phyloP scores from a whole-genome alignment of 2,888 invertebrate genomes.

The Sipunculus nudus region DNA sequence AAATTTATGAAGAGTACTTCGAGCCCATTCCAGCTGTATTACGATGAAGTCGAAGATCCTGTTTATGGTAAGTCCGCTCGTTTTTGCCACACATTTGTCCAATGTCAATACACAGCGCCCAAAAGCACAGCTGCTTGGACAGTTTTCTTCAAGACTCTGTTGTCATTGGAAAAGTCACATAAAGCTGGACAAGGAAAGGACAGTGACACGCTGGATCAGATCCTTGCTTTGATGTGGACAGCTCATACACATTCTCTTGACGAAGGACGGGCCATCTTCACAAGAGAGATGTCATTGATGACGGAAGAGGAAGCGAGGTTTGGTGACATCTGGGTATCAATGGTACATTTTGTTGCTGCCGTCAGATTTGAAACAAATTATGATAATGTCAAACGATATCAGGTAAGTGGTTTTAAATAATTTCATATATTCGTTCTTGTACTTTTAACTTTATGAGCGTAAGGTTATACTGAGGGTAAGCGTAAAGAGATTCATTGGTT shows the following conservation, averaged over 20 bases:
- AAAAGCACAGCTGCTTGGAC: slow-evolving; percentile 2
- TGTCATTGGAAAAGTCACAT: not conserved
- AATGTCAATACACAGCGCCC: not conserved
- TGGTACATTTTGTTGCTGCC: slow-evolving; percentile 21
- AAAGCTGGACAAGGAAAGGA: not conserved
- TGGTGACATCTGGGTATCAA: slow-evolving; percentile 19
- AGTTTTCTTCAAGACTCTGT: not conserved
- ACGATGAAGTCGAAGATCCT: too few species aligned
- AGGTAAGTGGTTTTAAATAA: slow-evolving; percentile 10
- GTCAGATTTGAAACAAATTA: slow-evolving; percentile 14
- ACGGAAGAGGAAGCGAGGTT: slow-evolving; percentile 14
- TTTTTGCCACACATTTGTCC: too few species aligned
- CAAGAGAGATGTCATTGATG: not conserved
- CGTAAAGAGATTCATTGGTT: too few species aligned
- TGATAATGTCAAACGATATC: slow-evolving; percentile 4
- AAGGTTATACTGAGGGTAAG: too few species aligned
- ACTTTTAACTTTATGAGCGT: too few species aligned
- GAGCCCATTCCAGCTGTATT: too few species aligned
- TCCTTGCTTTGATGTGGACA: slow-evolving; percentile 7
- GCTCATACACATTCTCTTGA: slow-evolving; percentile 13
- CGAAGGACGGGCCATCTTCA: not conserved
- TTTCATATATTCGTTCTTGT: not conserved
- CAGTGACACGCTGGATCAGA: not conserved
- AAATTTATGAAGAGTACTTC: too few species aligned
- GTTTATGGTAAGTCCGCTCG: too few species aligned